A percentile compares a stretch with the other conserved stretches of the same genome.
phyloP scores from a whole-genome alignment of 2,888 invertebrate species.

The Phortica okadai region DNA sequence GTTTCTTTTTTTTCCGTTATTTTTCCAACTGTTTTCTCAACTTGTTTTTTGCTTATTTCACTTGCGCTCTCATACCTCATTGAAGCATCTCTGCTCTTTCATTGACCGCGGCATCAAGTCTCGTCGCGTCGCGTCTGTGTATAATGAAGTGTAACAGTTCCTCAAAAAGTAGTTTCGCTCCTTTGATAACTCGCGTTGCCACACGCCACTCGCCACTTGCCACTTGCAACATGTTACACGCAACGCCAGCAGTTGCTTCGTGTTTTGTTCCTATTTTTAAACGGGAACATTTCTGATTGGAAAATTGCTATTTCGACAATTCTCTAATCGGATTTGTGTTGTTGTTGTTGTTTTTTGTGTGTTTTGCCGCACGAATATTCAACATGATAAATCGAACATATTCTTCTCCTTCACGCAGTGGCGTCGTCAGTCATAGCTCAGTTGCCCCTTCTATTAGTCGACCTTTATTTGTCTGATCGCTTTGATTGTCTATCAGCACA shows the following conservation, averaged over 20 bases:
- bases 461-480: neutral
- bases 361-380: neutral
- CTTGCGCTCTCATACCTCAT: too few relatives aligned
- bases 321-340: conserved; percentile 22
- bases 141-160: neutral
- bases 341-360: neutral
- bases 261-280: neutral
- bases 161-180: conserved; percentile 17
- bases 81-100: neutral
- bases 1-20: neutral
- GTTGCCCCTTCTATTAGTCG: neutral
- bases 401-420: too few relatives aligned
- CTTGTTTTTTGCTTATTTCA: neutral
- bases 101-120: neutral
- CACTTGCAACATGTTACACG: neutral
- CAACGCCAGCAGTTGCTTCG: neutral
- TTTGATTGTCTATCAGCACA: neutral
- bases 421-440: neutral
- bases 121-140: neutral
- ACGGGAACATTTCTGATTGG: neutral
- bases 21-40: neutral
- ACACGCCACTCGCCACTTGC: neutral
- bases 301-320: conserved; percentile 23
- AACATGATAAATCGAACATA: neutral
- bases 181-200: neutral